A percentile compares a stretch with the other conserved stretches of the same genome.
These are phyloP conservation scores for Mormyrops boulengeri DNA, from an alignment of 2,797 vertebrate species.

Conservation along the genomic window DNA sequence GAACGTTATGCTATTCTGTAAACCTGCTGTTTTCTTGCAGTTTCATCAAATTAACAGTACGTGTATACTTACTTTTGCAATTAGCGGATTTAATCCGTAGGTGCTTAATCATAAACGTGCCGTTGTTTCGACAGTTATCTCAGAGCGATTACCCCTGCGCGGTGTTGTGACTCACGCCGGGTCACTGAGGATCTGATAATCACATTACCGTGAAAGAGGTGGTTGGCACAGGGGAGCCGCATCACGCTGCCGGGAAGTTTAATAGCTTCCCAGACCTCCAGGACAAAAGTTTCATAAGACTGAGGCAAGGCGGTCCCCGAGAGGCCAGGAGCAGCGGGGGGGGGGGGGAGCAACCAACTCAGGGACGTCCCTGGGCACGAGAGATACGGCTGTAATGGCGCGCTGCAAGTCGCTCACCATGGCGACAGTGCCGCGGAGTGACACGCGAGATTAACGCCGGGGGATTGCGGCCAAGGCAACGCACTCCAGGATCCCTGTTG, in stretches of 20 bases:
- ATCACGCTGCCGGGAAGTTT: not conserved
- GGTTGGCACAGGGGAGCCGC: not conserved
- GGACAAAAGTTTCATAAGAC: not conserved
- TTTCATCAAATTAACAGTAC: not conserved
- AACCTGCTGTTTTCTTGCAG: not conserved
- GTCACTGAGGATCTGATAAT: constrained; percentile 2
- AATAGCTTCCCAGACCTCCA: constrained; percentile 8
- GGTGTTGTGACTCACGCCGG: not conserved
- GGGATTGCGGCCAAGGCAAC: constrained; percentile 35
- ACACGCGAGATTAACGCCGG: constrained; percentile 41
- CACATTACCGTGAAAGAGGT: not conserved
- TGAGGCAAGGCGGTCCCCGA: not conserved
- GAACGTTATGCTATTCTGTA: not conserved
- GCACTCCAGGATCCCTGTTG: constrained; percentile 39
- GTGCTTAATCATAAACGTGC: not conserved
- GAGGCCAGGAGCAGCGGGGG: not conserved
- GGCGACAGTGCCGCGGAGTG: constrained; percentile 26
- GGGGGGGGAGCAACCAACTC: not conserved
- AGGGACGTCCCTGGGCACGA: not conserved
- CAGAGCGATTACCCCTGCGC: not conserved
- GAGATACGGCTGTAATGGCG: not conserved
- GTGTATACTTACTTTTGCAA: not conserved
- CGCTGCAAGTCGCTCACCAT: not conserved
- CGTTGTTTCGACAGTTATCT: not conserved
- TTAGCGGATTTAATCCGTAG: not conserved